Conservation (phyloP, 2,113 vertebrate species). For the Corynorhinus townsendii region DNA sequence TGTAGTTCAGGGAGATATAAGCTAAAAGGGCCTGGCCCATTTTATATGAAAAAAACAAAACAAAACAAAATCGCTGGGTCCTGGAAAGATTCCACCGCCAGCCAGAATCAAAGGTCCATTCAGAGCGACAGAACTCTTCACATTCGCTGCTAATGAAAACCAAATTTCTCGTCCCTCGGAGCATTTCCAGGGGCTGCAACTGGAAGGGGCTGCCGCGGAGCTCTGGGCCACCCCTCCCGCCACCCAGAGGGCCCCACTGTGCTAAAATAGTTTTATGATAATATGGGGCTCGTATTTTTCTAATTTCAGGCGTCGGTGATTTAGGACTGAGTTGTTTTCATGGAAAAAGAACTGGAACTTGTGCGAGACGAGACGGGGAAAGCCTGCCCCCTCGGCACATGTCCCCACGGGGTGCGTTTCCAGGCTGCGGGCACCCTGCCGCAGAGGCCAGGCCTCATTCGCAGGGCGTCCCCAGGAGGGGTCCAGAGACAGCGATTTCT, state of each 20-base stretch:
- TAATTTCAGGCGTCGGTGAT: slow-evolving; percentile 59
- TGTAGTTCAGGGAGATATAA: slow-evolving; percentile 43
- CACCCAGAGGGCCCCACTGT: slow-evolving; percentile 33
- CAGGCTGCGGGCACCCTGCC: rapidly evolving
- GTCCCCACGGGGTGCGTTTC: rapidly evolving
- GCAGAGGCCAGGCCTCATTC: rapidly evolving
- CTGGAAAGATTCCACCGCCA: slow-evolving; percentile 79
- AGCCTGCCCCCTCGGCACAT: neutral
- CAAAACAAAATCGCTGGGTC: slow-evolving; percentile 58
- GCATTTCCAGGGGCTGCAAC: slow-evolving; percentile 73
- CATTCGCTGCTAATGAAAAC: slow-evolving; percentile 79
- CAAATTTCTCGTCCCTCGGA: slow-evolving; percentile 69
- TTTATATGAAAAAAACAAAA: slow-evolving; percentile 59
- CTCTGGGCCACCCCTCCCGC: slow-evolving; percentile 49
- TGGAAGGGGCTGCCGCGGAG: slow-evolving; percentile 9
- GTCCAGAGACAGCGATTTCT: neutral
- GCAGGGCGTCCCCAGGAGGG: neutral
- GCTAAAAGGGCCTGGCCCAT: slow-evolving; percentile 70
- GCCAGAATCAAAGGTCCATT: slow-evolving; percentile 82
- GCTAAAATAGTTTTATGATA: slow-evolving; percentile 64
- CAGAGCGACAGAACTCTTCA: slow-evolving; percentile 77
- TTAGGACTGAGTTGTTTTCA: slow-evolving; percentile 40
- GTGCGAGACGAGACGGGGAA: neutral
- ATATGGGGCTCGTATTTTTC: slow-evolving; percentile 61
- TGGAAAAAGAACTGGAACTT: slow-evolving; percentile 56